Evolutionary conservation across 2,888 invertebrate genomes (phyloP), one percentile per base, ranked within the genome.

Genomic region (Hylaea fasciaria): DNA sequence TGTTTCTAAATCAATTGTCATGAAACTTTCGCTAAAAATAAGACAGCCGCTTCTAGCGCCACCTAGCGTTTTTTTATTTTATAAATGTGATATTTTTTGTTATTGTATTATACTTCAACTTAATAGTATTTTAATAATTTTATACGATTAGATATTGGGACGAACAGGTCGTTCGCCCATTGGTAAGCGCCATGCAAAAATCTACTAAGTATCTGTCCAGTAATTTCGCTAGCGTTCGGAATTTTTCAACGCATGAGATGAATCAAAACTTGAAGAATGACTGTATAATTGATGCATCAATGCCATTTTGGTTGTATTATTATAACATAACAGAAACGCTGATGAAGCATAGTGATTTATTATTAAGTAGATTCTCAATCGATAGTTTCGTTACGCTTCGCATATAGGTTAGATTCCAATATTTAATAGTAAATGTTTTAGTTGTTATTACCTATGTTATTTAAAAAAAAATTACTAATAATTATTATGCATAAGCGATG

Each of bases 331-430:
- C 80, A 73, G 71, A 69, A 68, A 76, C 77, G 78, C 79, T 61
- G 61, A 56, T 56, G 48, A 84, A 82, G 82, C 83, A 83, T 87
- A 88, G 89, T 89, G 88, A 89, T 89, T 85, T 80, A 79, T 69
- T 71, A 72, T 50, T 77, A 75, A 67, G 83, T 86, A 87, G 84
- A 85, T 86, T 89, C 85, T 89, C 85, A 86, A 82, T 81, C 76
- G 73, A 80, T 84, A 85, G 81, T 80, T 84, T 82, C 78, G 82
- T 86, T 86, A 87, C 84, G 88, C 86, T 89, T 88, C 76, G 81
- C 85, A 80, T 7, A 77, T 87, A 86, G 82, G 70, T 71, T 84
- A 86, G 80, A 79, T 78, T 82, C 78, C 80, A 78, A 81, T 85
- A 83, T 82, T 80, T 77, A 83, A 74, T 73, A 75, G 75, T 72